A percentile compares a stretch with the other conserved stretches of the same genome.
phyloP scores from a whole-genome alignment of 2,797 vertebrate species.

The Erpetoichthys calabaricus region DNA sequence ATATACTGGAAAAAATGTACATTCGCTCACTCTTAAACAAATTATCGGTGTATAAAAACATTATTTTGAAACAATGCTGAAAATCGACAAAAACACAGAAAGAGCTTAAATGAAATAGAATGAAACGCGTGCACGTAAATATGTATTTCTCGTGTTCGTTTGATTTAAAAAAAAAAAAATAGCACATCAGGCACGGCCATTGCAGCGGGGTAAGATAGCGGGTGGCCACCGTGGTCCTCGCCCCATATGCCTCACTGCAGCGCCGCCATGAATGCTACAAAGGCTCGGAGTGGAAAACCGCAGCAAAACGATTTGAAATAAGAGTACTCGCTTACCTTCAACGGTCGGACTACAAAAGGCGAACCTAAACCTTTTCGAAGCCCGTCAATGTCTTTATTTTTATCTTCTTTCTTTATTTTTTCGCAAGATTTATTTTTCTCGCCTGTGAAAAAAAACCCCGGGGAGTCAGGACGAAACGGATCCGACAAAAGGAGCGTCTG shows the following conservation, averaged over 20 bases:
- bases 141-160: too few relatives aligned
- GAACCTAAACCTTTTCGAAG: neutral
- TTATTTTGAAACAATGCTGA: too few relatives aligned
- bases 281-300: conserved; percentile 39
- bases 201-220: conserved; percentile 18
- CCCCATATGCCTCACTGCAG: conserved; percentile 44
- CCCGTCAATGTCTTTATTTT: conserved; percentile 7
- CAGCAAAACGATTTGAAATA: conserved; percentile 31
- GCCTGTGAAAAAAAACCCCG: conserved; percentile 41
- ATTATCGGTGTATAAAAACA: too few relatives aligned
- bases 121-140: too few relatives aligned
- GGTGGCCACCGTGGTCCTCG: conserved; percentile 24
- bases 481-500: conserved; percentile 69
- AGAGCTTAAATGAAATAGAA: too few relatives aligned
- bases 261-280: conserved; percentile 58
- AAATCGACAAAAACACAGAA: too few relatives aligned
- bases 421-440: conserved; percentile 26
- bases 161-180: too few relatives aligned
- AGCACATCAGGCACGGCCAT: too few relatives aligned
- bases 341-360: conserved; percentile 12
- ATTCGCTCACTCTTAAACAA: too few relatives aligned
- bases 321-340: conserved; percentile 34
- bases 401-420: conserved; percentile 22
- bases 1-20: too few relatives aligned
- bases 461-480: conserved; percentile 60